Base-by-base conservation (phyloP, 2,888 invertebrate genomes). In the Malachius bipustulatus region DNA sequence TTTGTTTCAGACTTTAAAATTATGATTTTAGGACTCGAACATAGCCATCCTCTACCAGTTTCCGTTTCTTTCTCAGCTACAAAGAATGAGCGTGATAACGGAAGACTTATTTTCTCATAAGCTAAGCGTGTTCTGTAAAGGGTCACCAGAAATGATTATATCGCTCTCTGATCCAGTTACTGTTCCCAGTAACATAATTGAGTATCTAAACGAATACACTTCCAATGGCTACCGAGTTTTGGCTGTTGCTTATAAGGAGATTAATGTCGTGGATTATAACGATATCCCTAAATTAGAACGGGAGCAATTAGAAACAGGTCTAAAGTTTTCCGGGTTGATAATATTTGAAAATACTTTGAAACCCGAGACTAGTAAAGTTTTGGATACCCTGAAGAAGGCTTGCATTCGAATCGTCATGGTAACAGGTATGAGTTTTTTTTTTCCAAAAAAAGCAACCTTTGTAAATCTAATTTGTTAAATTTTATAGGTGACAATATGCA, bases 301-400 rank as follows among this genome's bases (percentile, higher is more conserved):
- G 16, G 82, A 85, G 41, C 68, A 77, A 51, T 73, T 88, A n/a
- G 94, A 96, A 63, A 67, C 66, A 11, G 82, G 84, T 42, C 63
- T 91, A 37, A 77, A 71, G 38, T 91, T 89, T 58, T 63, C 88
- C 1, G 91, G 91, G 0, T 73, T 98, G 43, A 78, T 98, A 8
- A 76, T 98, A 9, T 73, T 98, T 66, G 97, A 98, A 60, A 98
- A 98, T 63, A 74, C 88, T 1, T 64, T 98, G 30, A 96, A 96
- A 56, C 76, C 82, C 0, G 82, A 91, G 53, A 90, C 91, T 0
- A 72, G 76, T 0, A 75, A 75, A 2, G 80, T 90, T 14, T 85
- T 96, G 34, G 62, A 70, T 3, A 75, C 77, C 16, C 64, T 97
- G 34, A 80, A 76, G 43, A 67, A 78, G 2, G 96, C 98, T 0